Conservation (phyloP, 2,888 invertebrate species). For the Tinea trinotella region DNA sequence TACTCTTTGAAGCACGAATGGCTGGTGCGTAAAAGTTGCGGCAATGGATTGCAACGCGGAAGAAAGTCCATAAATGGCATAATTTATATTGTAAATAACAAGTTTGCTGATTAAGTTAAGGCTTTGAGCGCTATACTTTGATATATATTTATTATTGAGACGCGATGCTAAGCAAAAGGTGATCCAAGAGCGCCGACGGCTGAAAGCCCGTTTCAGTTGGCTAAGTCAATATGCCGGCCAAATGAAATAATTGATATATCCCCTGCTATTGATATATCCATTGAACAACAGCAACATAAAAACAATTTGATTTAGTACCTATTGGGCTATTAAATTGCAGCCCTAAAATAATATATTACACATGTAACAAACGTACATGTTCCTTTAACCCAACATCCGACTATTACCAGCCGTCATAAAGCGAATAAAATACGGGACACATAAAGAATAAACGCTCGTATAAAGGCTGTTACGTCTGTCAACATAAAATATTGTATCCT, state of each 20-base stretch:
- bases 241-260: background rate
- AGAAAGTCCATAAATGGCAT: background rate
- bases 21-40: background rate
- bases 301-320: conserved; percentile 26
- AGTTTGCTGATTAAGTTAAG: background rate
- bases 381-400: conserved; percentile 52
- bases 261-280: conserved; percentile 22
- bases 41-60: background rate
- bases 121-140: too few species aligned
- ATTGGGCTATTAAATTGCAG: conserved; percentile 70
- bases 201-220: too few species aligned
- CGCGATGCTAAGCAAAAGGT: too few species aligned
- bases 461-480: conserved; percentile 71
- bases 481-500: conserved; percentile 72
- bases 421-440: conserved; percentile 72
- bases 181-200: too few species aligned
- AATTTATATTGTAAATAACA: conserved; percentile 8
- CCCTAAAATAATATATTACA: conserved; percentile 68
- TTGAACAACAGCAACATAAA: conserved; percentile 18
- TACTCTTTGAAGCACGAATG: background rate
- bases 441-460: conserved; percentile 69
- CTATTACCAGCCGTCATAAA: conserved; percentile 70
- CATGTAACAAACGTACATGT: conserved; percentile 62
- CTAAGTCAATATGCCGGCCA: too few species aligned
- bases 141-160: too few species aligned